These are phyloP conservation scores for Chloroceryle amazona DNA, from an alignment of 2,797 vertebrate genomes.

Conservation along the genomic window DNA sequence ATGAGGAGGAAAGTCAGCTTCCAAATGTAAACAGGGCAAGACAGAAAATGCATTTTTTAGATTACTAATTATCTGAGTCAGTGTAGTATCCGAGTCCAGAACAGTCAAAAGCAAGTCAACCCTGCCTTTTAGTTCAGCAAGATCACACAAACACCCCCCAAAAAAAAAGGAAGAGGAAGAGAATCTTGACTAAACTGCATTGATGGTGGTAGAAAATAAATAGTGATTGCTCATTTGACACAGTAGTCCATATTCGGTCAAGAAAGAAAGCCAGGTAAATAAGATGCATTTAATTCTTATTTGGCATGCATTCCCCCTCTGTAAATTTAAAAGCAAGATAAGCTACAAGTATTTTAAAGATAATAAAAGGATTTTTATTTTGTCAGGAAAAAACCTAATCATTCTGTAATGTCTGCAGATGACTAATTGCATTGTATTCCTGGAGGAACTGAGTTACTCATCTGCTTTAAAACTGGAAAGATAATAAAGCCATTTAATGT, in stretches of 20 bases:
- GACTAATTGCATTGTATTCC: constrained; percentile 25
- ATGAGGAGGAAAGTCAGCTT: neutral
- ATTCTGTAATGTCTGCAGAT: neutral
- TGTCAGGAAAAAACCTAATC: neutral
- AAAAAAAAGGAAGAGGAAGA: neutral
- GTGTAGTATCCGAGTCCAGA: neutral
- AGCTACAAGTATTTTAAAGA: constrained; percentile 44
- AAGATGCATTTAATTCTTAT: constrained; percentile 6
- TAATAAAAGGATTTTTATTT: constrained; percentile 43
- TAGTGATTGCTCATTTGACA: neutral
- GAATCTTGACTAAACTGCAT: neutral
- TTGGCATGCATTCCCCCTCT: neutral
- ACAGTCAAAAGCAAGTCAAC: neutral
- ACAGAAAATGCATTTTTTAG: neutral
- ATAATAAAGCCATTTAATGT: constrained; percentile 27
- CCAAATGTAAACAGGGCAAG: neutral
- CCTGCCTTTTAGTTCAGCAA: neutral
- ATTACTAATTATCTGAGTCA: neutral
- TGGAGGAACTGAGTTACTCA: neutral
- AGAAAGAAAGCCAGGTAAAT: neutral
- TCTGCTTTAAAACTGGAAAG: constrained; percentile 35
- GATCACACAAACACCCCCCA: neutral
- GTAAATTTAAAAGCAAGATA: constrained; percentile 53
- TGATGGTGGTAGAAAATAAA: neutral
- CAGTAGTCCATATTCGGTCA: neutral